A percentile compares a stretch with the other conserved stretches of the same genome.
Conservation (phyloP, 2,797 vertebrate genomes). For the Lophotriccus pileatus region DNA sequence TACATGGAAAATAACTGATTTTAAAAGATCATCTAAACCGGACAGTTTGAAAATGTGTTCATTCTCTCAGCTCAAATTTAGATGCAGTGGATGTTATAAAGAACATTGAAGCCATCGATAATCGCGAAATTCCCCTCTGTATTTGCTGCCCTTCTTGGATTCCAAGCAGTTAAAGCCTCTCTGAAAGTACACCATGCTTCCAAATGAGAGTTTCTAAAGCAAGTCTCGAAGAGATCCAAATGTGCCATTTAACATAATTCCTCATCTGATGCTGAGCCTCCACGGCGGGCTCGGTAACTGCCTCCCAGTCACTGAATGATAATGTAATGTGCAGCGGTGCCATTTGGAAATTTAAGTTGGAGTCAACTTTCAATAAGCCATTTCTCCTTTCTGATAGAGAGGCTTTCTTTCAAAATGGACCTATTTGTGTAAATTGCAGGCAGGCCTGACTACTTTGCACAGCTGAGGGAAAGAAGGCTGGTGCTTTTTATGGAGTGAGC, state of each 20-base stretch:
- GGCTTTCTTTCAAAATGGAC: conserved; percentile 6
- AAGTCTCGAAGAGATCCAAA: background rate
- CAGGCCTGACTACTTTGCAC: conserved; percentile 12
- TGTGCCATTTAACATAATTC: background rate
- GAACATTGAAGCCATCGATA: background rate
- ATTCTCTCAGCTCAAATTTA: background rate
- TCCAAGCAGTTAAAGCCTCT: background rate
- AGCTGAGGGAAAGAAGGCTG: background rate
- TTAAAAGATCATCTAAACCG: background rate
- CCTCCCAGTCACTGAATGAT: background rate
- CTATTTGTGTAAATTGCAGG: conserved; percentile 37
- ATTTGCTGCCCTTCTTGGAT: background rate
- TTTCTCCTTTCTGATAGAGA: conserved; percentile 18
- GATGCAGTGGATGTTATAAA: background rate
- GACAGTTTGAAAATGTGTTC: background rate
- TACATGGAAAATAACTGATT: background rate
- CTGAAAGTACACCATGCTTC: background rate
- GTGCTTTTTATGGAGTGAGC: conserved; percentile 59
- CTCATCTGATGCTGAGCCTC: background rate
- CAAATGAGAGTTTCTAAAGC: background rate
- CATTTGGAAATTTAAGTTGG: background rate
- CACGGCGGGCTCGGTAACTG: fast-evolving
- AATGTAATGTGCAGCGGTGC: background rate
- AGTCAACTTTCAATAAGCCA: background rate
- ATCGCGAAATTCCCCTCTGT: background rate